These are phyloP conservation scores for Laterallus jamaicensis DNA, from an alignment of 2,113 vertebrate genomes.

Conservation along the genomic window DNA sequence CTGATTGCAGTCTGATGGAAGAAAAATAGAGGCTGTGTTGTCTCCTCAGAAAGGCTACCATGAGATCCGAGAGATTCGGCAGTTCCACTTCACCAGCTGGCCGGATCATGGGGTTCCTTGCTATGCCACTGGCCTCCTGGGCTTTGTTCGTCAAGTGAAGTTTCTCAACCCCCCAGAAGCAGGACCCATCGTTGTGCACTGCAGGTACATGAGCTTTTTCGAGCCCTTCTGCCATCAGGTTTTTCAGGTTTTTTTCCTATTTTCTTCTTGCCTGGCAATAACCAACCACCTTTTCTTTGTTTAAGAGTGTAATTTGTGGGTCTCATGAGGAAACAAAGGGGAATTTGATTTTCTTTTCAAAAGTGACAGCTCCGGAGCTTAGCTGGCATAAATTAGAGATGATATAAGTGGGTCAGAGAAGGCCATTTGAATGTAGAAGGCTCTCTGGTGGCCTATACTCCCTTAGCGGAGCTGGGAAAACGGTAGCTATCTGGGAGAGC, in stretches of 20 bases:
- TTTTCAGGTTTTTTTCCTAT: not conserved
- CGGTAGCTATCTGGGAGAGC: not conserved
- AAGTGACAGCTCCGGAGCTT: not conserved
- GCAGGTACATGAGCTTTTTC: slow-evolving; percentile 77
- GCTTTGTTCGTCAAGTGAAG: slow-evolving; percentile 96
- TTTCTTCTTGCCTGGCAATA: not conserved
- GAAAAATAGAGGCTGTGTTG: slow-evolving; percentile 48
- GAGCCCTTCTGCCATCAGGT: not conserved
- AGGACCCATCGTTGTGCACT: slow-evolving; percentile 92
- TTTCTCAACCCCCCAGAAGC: slow-evolving; percentile 94
- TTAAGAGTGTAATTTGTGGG: not conserved
- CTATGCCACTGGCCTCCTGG: slow-evolving; percentile 93
- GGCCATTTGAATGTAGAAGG: not conserved
- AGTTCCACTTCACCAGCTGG: slow-evolving; percentile 99
- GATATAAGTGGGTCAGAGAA: not conserved
- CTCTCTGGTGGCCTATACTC: not conserved
- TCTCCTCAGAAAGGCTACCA: slow-evolving; percentile 94
- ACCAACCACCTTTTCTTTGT: not conserved
- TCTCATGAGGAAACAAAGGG: not conserved
- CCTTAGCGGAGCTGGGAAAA: not conserved
- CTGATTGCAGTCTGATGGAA: not conserved
- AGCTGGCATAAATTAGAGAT: not conserved
- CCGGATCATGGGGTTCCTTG: slow-evolving; percentile 96
- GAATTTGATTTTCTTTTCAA: not conserved
- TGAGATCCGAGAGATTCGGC: slow-evolving; percentile 95